These are phyloP conservation scores for Oreochromis aureus DNA, from an alignment of 2,113 vertebrate genomes.

Conservation along the genomic window DNA sequence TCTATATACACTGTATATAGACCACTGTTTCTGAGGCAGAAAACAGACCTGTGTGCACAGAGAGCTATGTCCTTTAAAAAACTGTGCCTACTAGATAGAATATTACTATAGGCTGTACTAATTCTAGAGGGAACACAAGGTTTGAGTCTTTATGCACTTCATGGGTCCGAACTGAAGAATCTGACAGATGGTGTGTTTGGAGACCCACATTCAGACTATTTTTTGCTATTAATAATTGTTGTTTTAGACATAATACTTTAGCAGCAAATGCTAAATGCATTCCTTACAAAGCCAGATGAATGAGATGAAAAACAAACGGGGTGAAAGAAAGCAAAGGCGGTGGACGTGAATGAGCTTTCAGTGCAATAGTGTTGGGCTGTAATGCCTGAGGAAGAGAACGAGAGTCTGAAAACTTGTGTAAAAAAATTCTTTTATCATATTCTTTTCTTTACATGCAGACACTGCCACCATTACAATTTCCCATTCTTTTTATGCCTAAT, in stretches of 20 bases:
- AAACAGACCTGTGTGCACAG: not conserved
- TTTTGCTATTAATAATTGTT: not conserved
- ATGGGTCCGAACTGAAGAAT: not conserved
- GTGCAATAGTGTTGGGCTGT: not conserved
- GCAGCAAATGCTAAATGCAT: not conserved
- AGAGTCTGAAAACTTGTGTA: not conserved
- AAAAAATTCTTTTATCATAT: not conserved
- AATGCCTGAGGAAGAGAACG: not conserved
- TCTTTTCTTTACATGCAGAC: not conserved
- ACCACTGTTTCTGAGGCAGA: not conserved
- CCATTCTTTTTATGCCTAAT: not conserved
- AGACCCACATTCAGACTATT: not conserved
- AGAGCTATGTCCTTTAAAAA: not conserved
- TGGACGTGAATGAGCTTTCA: not conserved
- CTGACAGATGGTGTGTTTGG: not conserved
- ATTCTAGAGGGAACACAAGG: not conserved
- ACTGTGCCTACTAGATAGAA: not conserved
- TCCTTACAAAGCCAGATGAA: not conserved
- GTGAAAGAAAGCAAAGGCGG: not conserved
- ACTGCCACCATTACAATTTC: not conserved
- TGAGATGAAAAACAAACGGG: not conserved
- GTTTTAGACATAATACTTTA: not conserved
- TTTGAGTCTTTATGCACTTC: not conserved
- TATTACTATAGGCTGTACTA: not conserved
- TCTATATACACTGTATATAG: not conserved